A percentile compares a stretch with the other conserved stretches of the same genome.
Evolutionary conservation across 2,888 invertebrate species (phyloP).

Genomic region (Pachydiplax longipennis): DNA sequence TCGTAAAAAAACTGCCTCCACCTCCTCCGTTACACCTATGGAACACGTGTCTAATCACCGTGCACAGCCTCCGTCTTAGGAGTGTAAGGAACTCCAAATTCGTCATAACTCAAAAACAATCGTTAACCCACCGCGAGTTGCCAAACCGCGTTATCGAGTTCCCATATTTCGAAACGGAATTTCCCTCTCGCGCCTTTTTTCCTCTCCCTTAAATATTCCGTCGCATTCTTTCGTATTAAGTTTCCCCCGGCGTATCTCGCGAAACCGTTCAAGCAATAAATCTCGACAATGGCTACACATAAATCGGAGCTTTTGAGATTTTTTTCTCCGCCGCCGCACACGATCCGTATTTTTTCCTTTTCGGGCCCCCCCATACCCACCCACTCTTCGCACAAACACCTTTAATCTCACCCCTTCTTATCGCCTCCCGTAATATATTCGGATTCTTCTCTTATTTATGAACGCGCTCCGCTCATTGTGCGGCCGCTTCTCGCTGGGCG

Average conservation of each 20-base stretch:
- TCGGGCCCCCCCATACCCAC: not conserved
- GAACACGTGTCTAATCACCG: too few species aligned
- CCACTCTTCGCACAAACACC: not conserved
- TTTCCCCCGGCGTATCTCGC: constrained; percentile 37
- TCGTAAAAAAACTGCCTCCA: too few species aligned
- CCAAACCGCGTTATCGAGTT: not conserved
- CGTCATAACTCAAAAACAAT: not conserved
- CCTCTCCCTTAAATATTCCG: not conserved
- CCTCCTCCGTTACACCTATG: too few species aligned
- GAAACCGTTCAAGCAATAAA: constrained; percentile 39
- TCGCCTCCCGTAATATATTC: constrained; percentile 39
- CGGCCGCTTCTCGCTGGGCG: constrained; percentile 31
- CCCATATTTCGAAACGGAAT: not conserved
- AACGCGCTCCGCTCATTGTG: constrained; percentile 35
- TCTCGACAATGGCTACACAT: constrained; percentile 18
- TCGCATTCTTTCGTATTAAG: constrained; percentile 26
- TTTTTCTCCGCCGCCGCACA: not conserved
- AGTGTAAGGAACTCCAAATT: too few species aligned
- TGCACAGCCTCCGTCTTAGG: too few species aligned
- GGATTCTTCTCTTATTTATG: constrained; percentile 41
- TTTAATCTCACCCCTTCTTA: not conserved
- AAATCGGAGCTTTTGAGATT: constrained; percentile 29
- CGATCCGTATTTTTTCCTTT: not conserved
- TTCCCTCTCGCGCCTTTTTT: not conserved
- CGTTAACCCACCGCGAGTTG: not conserved